These are phyloP conservation scores for Sebastes itinus DNA, from an alignment of 2,797 vertebrate species.

Conservation along the genomic window DNA sequence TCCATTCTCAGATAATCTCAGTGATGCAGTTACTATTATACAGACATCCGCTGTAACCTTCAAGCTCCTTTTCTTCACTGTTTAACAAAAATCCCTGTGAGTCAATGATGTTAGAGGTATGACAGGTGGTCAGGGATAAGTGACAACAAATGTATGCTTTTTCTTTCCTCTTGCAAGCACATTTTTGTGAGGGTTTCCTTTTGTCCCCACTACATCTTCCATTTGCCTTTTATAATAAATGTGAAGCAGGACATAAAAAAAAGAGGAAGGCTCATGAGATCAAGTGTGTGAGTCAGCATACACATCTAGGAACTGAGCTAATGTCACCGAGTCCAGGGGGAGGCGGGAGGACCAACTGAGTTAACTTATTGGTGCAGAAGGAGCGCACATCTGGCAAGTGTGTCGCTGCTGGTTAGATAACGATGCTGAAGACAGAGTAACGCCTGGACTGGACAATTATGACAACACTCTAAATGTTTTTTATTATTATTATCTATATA, in stretches of 20 bases:
- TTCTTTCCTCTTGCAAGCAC: not conserved
- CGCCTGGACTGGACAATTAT: not conserved
- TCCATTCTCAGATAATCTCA: not conserved
- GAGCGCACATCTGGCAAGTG: slow-evolving; percentile 36
- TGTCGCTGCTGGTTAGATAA: slow-evolving; percentile 27
- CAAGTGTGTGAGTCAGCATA: slow-evolving; percentile 53
- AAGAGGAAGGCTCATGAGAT: slow-evolving; percentile 29
- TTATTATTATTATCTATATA: not conserved
- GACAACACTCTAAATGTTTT: not conserved
- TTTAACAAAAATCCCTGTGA: not conserved
- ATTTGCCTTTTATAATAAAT: slow-evolving; percentile 30
- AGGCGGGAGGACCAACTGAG: slow-evolving; percentile 18
- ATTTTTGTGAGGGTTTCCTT: not conserved
- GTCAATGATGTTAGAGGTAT: not conserved
- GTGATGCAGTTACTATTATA: not conserved
- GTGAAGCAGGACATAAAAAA: slow-evolving; percentile 19
- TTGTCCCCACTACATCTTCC: not conserved
- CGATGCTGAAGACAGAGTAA: slow-evolving; percentile 6
- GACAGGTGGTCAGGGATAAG: not conserved
- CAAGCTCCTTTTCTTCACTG: not conserved
- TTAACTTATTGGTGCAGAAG: slow-evolving; percentile 58
- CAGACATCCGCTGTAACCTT: not conserved
- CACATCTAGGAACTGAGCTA: slow-evolving; percentile 45
- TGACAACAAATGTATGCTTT: not conserved
- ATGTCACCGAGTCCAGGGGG: slow-evolving; percentile 61